phyloP scores from a whole-genome alignment of 2,797 vertebrate species.

The Loriculus beryllinus region DNA sequence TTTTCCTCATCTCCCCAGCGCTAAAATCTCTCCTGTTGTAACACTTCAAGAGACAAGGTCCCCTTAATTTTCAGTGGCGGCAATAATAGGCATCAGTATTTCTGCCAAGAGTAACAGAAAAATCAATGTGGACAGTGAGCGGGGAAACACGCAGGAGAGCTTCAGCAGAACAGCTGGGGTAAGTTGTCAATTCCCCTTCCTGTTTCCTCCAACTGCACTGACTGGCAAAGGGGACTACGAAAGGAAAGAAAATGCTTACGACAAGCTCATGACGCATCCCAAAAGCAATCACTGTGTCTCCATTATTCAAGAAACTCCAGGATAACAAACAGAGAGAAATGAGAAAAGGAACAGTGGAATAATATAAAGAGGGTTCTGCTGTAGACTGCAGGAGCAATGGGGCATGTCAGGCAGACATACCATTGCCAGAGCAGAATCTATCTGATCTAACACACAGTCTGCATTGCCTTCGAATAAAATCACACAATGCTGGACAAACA shows the following conservation, averaged over 20 bases:
- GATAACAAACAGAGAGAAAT: not conserved
- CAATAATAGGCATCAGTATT: not conserved
- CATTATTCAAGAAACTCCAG: not conserved
- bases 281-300: not conserved
- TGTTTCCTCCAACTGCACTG: not conserved
- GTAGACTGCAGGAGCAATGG: not conserved
- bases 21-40: not conserved
- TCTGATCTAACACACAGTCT: not conserved
- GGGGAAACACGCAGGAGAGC: not conserved
- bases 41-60: not conserved
- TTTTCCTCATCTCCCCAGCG: not conserved
- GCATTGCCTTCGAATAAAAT: not conserved
- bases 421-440: not conserved
- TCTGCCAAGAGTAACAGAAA: constrained; percentile 40
- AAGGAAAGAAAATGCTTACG: not conserved
- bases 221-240: not conserved
- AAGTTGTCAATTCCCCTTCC: not conserved
- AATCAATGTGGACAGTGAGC: not conserved
- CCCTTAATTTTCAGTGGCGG: not conserved
- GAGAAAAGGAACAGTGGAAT: not conserved
- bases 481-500: not conserved
- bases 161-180: constrained; percentile 42
- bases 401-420: not conserved
- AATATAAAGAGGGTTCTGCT: not conserved
- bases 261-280: constrained; percentile 21